A percentile compares a stretch with the other conserved stretches of the same genome.
Evolutionary conservation across 2,113 vertebrate genomes (phyloP).

Genomic region (Aplodontia rufa): DNA sequence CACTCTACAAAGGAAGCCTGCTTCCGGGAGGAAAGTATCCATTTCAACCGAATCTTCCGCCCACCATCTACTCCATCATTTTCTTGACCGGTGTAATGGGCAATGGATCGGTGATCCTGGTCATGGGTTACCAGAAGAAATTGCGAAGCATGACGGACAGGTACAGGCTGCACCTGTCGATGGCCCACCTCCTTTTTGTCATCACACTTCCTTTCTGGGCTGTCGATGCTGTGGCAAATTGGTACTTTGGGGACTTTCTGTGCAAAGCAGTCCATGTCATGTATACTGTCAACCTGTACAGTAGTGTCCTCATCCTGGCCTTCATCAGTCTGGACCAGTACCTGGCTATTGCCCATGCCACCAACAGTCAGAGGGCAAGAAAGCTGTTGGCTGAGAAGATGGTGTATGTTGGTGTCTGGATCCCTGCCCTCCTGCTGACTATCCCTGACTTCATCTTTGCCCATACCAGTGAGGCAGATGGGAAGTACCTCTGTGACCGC

Average conservation of each 20-base stretch:
- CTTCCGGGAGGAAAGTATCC: slow-evolving; percentile 78
- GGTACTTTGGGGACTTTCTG: slow-evolving; percentile 93
- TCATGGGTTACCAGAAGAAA: slow-evolving; percentile 99
- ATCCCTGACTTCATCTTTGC: slow-evolving; percentile 96
- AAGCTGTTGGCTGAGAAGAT: slow-evolving; percentile 92
- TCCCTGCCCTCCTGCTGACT: slow-evolving; percentile 92
- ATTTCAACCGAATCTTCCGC: slow-evolving; percentile 94
- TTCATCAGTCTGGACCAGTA: slow-evolving; percentile 98
- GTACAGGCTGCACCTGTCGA: slow-evolving; percentile 96
- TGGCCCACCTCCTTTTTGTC: slow-evolving; percentile 96
- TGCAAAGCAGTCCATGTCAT: slow-evolving; percentile 95
- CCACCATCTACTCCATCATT: slow-evolving; percentile 94
- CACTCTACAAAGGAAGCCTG: slow-evolving; percentile 87
- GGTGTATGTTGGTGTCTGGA: slow-evolving; percentile 95
- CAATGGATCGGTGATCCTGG: slow-evolving; percentile 95
- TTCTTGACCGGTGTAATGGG: slow-evolving; percentile 94
- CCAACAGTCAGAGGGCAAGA: slow-evolving; percentile 92
- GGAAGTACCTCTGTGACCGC: slow-evolving; percentile 88
- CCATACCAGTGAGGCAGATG: slow-evolving; percentile 69
- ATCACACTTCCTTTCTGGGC: slow-evolving; percentile 98
- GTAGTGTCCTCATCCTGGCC: slow-evolving; percentile 97
- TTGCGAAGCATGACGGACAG: slow-evolving; percentile 97
- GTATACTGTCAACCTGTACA: slow-evolving; percentile 97
- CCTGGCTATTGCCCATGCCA: slow-evolving; percentile 95
- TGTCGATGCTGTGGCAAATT: slow-evolving; percentile 91